Evolutionary conservation across 2,113 vertebrate genomes (phyloP), one percentile per base, ranked within the genome.

Genomic region (Varanus salvator): DNA sequence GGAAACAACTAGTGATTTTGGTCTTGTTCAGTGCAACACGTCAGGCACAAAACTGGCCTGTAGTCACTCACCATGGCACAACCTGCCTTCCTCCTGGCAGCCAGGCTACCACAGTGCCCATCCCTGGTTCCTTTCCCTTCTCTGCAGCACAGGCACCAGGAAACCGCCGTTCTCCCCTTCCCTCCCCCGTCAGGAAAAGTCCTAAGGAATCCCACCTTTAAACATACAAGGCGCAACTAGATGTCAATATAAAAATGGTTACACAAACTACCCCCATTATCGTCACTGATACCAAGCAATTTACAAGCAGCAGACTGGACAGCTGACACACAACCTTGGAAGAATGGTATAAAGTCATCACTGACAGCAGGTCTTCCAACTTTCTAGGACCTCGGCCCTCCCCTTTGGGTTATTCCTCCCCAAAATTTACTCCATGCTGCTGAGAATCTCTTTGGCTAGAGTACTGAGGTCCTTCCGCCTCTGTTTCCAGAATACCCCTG

Each of bases 11-110:
- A 94, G 96, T 92, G 95, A 95, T 95, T 96, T 97, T 95, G 96
- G 97, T 97, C 96, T 92, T 94, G 97, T 97, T 98, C 98, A 98
- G 98, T 98, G 98, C 98, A 98, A 97, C 88, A 93, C 95, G 96
- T 97, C 97, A 97, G 97, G 97, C 95, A 94, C 95, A 95, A 95
- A 96, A 95, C 94, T 77, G 92, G 93, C 96, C 95, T 93, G 86
- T 87, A 92, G 95, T 81, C 94, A 38, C 91, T 81, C 94, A 38
- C 91, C 85, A 66, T 4, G 0, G 89, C 82, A 66, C 91, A 74
- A 0, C 85, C 77, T 90, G 80, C 85, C 86, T 91, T 77, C 90
- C 84, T 75, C 80, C 1, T 31, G 7, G 15, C 84, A 83, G 60
- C 44, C 27, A 52, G 50, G 75, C 1, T 54, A 87, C 85, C 86